Evolutionary conservation across 2,797 vertebrate species (phyloP), one percentile per base, ranked within the genome.

Genomic region (Enteromius unitaeniatus): DNA sequence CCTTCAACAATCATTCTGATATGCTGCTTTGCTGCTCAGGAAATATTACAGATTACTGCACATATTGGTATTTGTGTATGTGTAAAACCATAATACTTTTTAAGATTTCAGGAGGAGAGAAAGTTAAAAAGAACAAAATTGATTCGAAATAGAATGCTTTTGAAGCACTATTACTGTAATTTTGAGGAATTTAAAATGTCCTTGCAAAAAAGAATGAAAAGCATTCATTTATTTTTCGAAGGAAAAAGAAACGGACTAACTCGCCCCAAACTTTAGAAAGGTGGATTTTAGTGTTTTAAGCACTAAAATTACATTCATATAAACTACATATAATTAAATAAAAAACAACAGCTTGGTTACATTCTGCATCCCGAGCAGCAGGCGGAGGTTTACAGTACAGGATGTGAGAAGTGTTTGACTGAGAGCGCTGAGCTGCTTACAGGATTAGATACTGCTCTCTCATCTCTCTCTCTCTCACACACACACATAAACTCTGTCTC

Each of bases 361-460:
- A 17, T 60, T 42, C 51, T 26, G 51, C 53, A 26, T 31, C 60
- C 14, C 2, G 3, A 64, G n/a, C 42, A 40, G 40, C 15, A n/a
- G 26, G 0, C 31, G 42, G 31, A 2, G 1, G 4, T 7, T 67
- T 69, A 79, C 47, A 68, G 21, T 40, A 11, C 15, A 23, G 62
- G 14, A 49, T 53, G 47, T 15, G 64, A 53, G 47, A 19, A 53
- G 76, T 14, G 76, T 78, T 65, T 78, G n/a, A 80, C 68, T 80
- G 31, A 26, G 31, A 80, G 21, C n/a, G 0, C 31, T 26, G 78
- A 79, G n/a, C 78, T 69, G 40, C 78, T 69, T 55, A 68, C 64
- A 14, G 78, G 64, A 80, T 80, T 80, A 80, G 13, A 2, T 49
- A 19, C 40, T 31, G 47, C 72, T 74, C 72, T n/a, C 47, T 74